Evolutionary conservation across 2,797 vertebrate species (phyloP).

Genomic region (Orestias chungarensis): DNA sequence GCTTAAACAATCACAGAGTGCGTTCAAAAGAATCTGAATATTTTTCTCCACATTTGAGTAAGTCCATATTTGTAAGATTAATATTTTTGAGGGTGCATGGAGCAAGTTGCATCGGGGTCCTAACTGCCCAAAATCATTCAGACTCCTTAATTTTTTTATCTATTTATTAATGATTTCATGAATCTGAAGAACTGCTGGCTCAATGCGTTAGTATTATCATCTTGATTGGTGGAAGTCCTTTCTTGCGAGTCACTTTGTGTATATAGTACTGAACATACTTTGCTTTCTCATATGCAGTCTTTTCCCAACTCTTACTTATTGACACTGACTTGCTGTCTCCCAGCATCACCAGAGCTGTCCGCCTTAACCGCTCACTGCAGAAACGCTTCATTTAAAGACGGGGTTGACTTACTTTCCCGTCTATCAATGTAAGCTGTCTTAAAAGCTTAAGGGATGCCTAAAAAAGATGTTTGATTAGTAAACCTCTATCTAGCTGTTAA

Average conservation of each 20-base stretch:
- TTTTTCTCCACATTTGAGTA: not conserved
- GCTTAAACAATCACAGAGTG: no score
- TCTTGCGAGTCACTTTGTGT: not conserved
- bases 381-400: not conserved
- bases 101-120: no score
- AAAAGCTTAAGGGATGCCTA: not conserved
- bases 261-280: not conserved
- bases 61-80: not conserved
- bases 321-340: not conserved
- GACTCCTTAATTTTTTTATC: no score
- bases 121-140: not conserved
- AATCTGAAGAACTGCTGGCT: not conserved
- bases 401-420: not conserved
- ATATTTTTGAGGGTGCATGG: not conserved
- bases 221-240: not conserved
- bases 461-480: not conserved
- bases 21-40: not conserved
- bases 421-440: not conserved
- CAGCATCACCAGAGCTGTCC: not conserved
- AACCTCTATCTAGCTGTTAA: not conserved
- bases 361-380: not conserved
- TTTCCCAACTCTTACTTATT: not conserved
- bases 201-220: not conserved
- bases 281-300: not conserved
- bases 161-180: no score